Percentiles rank a stretch among this genome's conserved stretches.
phyloP scores from a whole-genome alignment of 2,797 vertebrate genomes.

The Otolemur crassicaudatus region DNA sequence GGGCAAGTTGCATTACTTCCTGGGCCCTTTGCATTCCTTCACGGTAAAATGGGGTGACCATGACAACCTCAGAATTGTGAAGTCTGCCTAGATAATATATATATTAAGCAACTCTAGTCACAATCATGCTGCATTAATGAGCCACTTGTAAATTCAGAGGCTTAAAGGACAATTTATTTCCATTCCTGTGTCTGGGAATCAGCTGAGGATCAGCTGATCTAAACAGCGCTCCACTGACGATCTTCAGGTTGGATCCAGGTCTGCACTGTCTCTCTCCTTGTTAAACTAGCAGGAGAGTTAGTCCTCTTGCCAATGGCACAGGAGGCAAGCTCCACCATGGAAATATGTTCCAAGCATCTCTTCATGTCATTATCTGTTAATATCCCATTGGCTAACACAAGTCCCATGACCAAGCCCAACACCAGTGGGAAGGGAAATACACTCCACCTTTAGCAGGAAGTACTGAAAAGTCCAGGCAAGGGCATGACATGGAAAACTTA shows the following conservation, averaged over 20 bases:
- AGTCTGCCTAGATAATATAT: background rate
- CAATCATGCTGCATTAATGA: background rate
- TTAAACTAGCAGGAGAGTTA: background rate
- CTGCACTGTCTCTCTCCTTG: background rate
- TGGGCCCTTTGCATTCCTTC: background rate
- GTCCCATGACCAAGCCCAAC: background rate
- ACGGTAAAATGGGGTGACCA: background rate
- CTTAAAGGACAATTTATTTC: background rate
- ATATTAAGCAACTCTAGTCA: background rate
- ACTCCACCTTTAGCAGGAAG: background rate
- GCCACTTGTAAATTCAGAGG: background rate
- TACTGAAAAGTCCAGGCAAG: background rate
- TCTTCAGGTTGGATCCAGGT: background rate
- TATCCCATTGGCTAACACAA: background rate
- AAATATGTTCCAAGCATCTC: background rate
- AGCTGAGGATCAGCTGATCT: background rate
- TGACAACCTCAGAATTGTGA: background rate
- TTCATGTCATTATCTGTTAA: background rate
- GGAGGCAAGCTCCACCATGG: background rate
- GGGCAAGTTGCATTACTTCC: background rate
- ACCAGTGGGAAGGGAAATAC: background rate
- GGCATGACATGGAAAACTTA: background rate
- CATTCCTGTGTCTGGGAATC: accelerated
- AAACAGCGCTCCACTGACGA: background rate
- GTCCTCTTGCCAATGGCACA: too few species aligned